Conservation (phyloP, 1,140 invertebrate genomes). For the Leucophenga varia region DNA sequence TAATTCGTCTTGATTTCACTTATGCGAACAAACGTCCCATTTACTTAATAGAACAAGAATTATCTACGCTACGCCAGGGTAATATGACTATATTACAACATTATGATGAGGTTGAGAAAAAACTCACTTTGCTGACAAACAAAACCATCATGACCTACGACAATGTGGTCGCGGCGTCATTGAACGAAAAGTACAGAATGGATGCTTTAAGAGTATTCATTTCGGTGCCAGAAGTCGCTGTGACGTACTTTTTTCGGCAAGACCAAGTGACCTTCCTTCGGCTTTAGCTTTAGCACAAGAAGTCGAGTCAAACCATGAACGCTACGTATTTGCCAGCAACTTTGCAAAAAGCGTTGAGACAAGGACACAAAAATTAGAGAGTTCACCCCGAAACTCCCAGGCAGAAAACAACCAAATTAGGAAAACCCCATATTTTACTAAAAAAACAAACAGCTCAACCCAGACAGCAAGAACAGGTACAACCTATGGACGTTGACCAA, state of each 20-base stretch:
- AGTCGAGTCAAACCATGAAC: too few relatives aligned
- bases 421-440: too few relatives aligned
- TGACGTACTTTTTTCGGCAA: neutral
- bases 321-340: too few relatives aligned
- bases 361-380: too few relatives aligned
- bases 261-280: neutral
- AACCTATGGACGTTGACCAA: too few relatives aligned
- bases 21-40: constrained; percentile 3
- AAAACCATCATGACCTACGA: constrained; percentile 1
- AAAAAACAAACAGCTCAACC: too few relatives aligned
- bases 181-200: constrained; percentile 2
- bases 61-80: constrained; percentile 1
- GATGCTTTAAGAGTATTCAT: neutral
- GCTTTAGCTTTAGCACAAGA: neutral
- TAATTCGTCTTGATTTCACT: neutral
- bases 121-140: neutral
- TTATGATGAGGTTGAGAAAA: constrained; percentile 1
- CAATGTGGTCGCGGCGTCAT: neutral
- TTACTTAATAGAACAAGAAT: constrained; percentile 4
- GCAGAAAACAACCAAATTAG: too few relatives aligned
- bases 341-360: too few relatives aligned
- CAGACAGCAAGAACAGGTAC: too few relatives aligned
- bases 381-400: too few relatives aligned
- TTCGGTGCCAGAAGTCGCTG: neutral
- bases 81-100: neutral